Evolutionary conservation across 1,140 invertebrate species (phyloP), one percentile per base, ranked within the genome.

Genomic region (Parasteatoda tepidariorum): DNA sequence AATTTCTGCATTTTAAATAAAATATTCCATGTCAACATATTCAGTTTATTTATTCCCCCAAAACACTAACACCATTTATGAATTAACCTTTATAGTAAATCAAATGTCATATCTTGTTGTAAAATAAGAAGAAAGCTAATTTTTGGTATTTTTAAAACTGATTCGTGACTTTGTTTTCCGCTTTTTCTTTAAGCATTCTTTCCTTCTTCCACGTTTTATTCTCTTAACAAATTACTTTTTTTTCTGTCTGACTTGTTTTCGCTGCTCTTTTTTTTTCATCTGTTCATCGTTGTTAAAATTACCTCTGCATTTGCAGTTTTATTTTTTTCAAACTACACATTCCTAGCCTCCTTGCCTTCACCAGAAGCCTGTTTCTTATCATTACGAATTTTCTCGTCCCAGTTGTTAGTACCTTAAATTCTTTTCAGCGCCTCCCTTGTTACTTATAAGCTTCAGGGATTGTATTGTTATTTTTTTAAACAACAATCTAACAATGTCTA

Each of bases 271-370:
- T 13, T 68, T 68, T 68, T 68, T 28, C 24, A 68, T 33, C 38
- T 68, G 66, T 68, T 68, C 66, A 68, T 68, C 38, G 38, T 68
- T 68, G 66, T 68, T 68, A 68, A 68, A 68, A 68, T 68, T 68
- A 68, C 66, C 66, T 68, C 38, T 68, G 66, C 66, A 48, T 34
- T 68, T 34, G 33, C 34, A 66, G 62, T 18, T 66, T 66, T 66
- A 31, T 66, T 66, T 68, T 48, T 38, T 41, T 34, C 34, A 26
- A 68, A 24, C 66, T n/a, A 26, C 38, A 41, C 66, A 38, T 68
- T 68, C 33, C 66, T 68, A 68, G 26, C 66, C 18, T 64, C 6
- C 28, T 68, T 68, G 38, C 28, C 28, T 24, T n/a, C 18, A 3
- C 3, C 38, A 15, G 33, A 24, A 24, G 38, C 66, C 38, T 68